Conservation (phyloP, 92 coral and sea anemone species). For the Palythoa grandiflora region DNA sequence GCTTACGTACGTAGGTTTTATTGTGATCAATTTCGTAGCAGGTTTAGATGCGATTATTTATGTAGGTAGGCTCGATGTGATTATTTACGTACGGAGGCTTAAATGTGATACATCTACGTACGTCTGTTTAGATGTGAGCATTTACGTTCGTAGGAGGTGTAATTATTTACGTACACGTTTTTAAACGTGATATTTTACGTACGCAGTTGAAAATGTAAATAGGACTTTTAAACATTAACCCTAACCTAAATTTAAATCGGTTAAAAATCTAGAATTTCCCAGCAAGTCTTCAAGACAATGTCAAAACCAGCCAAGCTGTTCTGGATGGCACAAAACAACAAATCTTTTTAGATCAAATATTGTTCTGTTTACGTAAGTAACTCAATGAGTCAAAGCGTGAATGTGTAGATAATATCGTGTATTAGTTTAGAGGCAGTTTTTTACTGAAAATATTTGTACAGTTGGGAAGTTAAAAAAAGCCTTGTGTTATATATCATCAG, state of each 20-base stretch:
- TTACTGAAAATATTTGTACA: constrained; percentile 51
- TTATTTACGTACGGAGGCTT: neutral
- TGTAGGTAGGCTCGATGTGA: neutral
- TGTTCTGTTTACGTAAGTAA: neutral
- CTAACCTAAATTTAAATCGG: too few species aligned
- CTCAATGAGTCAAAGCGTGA: neutral
- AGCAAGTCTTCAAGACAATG: neutral
- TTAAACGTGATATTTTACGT: neutral
- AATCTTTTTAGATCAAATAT: neutral
- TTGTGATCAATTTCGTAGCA: too few species aligned
- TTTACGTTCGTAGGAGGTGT: neutral
- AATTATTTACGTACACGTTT: neutral
- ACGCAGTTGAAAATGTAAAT: neutral
- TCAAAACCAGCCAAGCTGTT: neutral
- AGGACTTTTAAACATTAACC: too few species aligned
- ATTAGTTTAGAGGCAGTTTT: constrained; percentile 11
- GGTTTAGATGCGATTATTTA: neutral
- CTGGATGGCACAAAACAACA: neutral
- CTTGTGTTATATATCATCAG: neutral
- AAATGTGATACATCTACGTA: neutral
- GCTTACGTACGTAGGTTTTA: neutral
- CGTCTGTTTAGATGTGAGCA: neutral
- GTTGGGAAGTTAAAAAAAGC: neutral
- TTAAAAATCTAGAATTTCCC: neutral
- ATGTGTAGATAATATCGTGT: constrained; percentile 8